Conservation (phyloP, 1,140 invertebrate genomes). For the Chymomyza costata region DNA sequence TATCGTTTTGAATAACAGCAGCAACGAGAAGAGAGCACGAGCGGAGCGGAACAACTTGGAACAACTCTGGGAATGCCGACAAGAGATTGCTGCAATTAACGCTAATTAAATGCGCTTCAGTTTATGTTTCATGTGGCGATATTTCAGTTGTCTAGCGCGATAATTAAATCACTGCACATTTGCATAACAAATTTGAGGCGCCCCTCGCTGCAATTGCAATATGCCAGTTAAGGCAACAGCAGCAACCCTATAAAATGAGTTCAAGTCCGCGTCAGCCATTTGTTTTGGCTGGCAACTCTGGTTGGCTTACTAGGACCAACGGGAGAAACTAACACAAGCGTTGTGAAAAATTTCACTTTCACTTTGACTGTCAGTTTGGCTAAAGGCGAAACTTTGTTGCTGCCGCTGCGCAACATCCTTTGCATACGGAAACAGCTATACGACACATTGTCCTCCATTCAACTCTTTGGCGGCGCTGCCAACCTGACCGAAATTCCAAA, state of each 20-base stretch:
- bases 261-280: conserved; percentile 55
- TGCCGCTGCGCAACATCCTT: conserved; percentile 58
- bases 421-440: conserved; percentile 70
- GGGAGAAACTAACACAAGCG: neutral
- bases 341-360: conserved; percentile 62
- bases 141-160: conserved; percentile 72
- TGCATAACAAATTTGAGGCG: conserved; percentile 66
- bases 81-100: conserved; percentile 71
- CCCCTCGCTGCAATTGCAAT: too few species aligned
- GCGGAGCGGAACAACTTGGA: too few species aligned
- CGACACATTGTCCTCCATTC: conserved; percentile 70
- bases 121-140: conserved; percentile 72
- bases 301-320: conserved; percentile 21
- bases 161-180: conserved; percentile 70
- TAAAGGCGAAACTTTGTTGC: conserved; percentile 64
- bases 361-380: conserved; percentile 67
- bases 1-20: conserved; percentile 3
- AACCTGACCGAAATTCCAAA: conserved; percentile 69
- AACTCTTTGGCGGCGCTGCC: conserved; percentile 62
- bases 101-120: conserved; percentile 73
- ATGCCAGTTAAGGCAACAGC: too few species aligned
- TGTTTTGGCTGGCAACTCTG: conserved; percentile 60
- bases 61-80: too few species aligned
- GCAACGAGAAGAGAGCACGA: conserved; percentile 47
- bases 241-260: conserved; percentile 37